Evolutionary conservation across 2,797 vertebrate species (phyloP).

Genomic region (Galaxias olidus): DNA sequence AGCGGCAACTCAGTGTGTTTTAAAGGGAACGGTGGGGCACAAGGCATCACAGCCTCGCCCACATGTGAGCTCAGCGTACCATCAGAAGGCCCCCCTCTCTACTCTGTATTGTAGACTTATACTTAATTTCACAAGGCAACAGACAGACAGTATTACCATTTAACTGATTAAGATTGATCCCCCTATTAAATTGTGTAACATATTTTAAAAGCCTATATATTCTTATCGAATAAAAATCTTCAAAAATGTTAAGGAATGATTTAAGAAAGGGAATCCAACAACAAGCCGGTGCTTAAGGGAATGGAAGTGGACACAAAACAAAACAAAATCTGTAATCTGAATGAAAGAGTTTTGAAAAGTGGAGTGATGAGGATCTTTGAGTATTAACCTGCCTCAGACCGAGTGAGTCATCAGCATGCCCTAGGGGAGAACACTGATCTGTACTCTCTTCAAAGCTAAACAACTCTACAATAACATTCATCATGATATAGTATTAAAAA

Average conservation of each 20-base stretch:
- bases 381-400: not conserved
- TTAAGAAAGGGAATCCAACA: not conserved
- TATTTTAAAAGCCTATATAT: not conserved
- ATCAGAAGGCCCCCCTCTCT: constrained; percentile 6
- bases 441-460: constrained; percentile 43
- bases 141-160: constrained; percentile 27
- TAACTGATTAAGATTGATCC: no score
- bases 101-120: not conserved
- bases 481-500: constrained; percentile 57
- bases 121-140: not conserved
- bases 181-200: no score
- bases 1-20: constrained; percentile 50
- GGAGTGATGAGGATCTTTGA: constrained; percentile 28
- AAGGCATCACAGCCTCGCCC: constrained; percentile 42
- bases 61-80: constrained; percentile 46
- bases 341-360: constrained; percentile 36
- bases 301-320: not conserved
- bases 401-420: constrained; percentile 12
- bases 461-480: constrained; percentile 51
- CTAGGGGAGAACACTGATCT: constrained; percentile 43
- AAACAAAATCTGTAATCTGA: not conserved
- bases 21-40: constrained; percentile 72
- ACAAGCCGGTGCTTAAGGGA: not conserved
- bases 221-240: not conserved
- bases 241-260: not conserved